A percentile compares a stretch with the other conserved stretches of the same genome.
These are phyloP conservation scores for Microcebus lehilahytsara DNA, from an alignment of 2,113 vertebrate genomes.

Conservation along the genomic window DNA sequence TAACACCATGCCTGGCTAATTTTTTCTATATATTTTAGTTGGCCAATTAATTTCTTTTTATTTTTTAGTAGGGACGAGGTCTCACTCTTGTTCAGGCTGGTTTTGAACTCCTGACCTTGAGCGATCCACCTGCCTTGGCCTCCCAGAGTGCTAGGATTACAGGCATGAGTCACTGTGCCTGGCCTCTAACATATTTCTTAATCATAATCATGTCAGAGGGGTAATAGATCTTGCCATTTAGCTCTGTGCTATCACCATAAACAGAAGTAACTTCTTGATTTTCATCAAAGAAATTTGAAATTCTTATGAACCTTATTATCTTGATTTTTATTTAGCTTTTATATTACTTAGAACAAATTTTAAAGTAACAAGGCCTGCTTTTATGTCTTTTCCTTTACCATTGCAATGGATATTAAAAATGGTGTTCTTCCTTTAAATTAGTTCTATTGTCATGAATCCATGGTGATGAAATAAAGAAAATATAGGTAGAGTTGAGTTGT, in stretches of 20 bases:
- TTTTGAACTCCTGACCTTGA: too few species aligned
- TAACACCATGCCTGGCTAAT: too few species aligned
- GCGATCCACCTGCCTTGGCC: too few species aligned
- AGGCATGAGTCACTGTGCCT: too few species aligned
- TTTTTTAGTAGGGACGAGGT: too few species aligned
- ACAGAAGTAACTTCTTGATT: neutral
- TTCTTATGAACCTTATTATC: neutral
- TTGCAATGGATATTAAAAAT: neutral
- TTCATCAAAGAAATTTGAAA: neutral
- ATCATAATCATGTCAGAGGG: neutral
- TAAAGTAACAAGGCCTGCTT: neutral
- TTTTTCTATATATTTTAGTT: too few species aligned
- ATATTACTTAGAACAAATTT: neutral
- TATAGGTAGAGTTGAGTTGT: neutral
- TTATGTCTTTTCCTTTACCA: neutral
- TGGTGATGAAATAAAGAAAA: slow-evolving; percentile 8
- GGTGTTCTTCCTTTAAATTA: neutral
- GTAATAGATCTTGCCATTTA: neutral
- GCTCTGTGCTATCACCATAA: neutral
- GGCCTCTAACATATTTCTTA: neutral
- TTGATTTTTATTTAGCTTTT: slow-evolving; percentile 2
- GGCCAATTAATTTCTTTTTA: too few species aligned
- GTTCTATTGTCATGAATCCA: neutral
- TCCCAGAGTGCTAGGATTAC: too few species aligned
- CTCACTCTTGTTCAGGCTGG: too few species aligned